Percentiles rank a stretch among this genome's conserved stretches.
phyloP scores from a whole-genome alignment of 2,113 vertebrate species.

The Phrynosoma blainvillii region DNA sequence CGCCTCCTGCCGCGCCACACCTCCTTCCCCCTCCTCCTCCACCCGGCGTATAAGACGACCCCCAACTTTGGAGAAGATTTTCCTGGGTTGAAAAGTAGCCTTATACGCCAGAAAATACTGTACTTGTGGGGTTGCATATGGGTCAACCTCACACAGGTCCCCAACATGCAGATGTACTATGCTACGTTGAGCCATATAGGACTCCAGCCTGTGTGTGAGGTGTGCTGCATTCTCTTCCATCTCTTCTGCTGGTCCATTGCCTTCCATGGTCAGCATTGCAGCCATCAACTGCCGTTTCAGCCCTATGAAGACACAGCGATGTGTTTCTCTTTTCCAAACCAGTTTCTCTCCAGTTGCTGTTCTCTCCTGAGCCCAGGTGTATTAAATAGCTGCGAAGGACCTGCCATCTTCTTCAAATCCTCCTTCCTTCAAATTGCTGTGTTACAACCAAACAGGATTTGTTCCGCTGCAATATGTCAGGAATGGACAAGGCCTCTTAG shows the following conservation, averaged over 20 bases:
- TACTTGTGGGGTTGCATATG: too few relatives aligned
- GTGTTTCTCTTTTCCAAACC: fast-evolving
- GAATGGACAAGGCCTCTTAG: conserved; percentile 61
- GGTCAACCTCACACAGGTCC: too few relatives aligned
- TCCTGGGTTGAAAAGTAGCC: too few relatives aligned
- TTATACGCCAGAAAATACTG: too few relatives aligned
- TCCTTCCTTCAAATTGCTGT: conserved; percentile 57
- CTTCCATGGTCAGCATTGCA: neutral
- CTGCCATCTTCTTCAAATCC: conserved; percentile 52
- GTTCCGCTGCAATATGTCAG: conserved; percentile 67
- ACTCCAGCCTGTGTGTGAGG: too few relatives aligned
- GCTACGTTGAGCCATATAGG: too few relatives aligned
- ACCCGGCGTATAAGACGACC: too few relatives aligned
- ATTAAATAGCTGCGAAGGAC: fast-evolving
- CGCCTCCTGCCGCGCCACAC: too few relatives aligned
- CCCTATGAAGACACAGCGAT: neutral
- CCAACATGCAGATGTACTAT: too few relatives aligned
- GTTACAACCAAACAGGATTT: conserved; percentile 71
- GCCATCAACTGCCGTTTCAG: neutral
- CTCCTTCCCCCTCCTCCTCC: too few relatives aligned
- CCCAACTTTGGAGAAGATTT: too few relatives aligned
- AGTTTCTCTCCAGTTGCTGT: fast-evolving
- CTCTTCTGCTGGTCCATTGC: neutral
- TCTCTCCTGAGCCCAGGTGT: neutral
- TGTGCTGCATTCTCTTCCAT: too few relatives aligned